Evolutionary conservation across 1,140 invertebrate genomes (phyloP).

Genomic region (Aphis craccivora): DNA sequence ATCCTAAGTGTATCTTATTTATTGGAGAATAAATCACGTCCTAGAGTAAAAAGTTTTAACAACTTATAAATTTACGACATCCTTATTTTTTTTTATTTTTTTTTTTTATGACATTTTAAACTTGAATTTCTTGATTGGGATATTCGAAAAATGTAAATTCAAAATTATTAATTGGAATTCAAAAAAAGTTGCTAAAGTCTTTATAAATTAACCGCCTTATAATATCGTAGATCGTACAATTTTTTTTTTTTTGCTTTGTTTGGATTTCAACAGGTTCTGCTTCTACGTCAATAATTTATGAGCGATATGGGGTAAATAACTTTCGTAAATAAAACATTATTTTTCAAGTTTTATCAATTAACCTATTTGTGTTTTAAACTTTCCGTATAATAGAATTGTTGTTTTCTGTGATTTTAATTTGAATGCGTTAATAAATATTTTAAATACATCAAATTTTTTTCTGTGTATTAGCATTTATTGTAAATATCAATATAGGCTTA

Average conservation of each 20-base stretch:
- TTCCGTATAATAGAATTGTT: not conserved
- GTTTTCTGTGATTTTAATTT: not conserved
- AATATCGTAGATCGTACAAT: not conserved
- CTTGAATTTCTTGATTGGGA: not conserved
- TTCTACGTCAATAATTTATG: not conserved
- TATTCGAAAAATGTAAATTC: not conserved
- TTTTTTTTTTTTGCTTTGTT: not conserved
- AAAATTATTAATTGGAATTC: not conserved
- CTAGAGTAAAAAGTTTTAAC: not conserved
- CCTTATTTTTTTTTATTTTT: not conserved
- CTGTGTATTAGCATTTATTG: not conserved
- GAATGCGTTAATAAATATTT: not conserved
- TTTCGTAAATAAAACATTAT: not conserved
- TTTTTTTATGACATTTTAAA: not conserved
- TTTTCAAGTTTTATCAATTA: not conserved
- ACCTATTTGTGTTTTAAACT: not conserved
- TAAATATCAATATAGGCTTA: fast-evolving
- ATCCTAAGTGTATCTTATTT: not conserved
- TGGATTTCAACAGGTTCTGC: not conserved
- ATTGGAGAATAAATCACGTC: conserved; percentile 2
- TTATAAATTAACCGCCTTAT: not conserved
- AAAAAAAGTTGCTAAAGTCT: not conserved
- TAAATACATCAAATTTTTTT: not conserved
- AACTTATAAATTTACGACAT: not conserved
- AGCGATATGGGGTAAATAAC: too few relatives aligned